Base-by-base conservation (phyloP, 2,888 invertebrate genomes). In the Dascillus cervinus region DNA sequence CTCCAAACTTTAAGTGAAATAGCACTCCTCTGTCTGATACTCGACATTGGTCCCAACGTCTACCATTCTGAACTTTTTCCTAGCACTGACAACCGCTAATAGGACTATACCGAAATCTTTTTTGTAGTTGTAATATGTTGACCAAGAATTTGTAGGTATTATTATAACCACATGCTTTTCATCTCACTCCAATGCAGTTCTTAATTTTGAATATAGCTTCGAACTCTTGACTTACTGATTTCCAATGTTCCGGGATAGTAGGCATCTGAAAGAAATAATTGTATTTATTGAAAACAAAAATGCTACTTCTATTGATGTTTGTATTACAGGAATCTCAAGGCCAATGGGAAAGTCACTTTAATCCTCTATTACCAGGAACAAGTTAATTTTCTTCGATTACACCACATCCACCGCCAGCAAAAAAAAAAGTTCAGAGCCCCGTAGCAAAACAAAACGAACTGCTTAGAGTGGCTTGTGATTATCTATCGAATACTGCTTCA, bases 1-100 rank as follows among this genome's bases (percentile, higher is more conserved):
- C 17, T 6, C 17, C 17, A 17, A 17, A 17, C 17, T 17, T 17
- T 17, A 8, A 17, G 17, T 17, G 17, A 17, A 17, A 17, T 8
- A 17, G 4, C 4, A 17, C 17, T 17, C 8, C 17, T 17, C 17
- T 8, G 17, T 17, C 17, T 17, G 8, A 17, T 17, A 17, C 8
- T 17, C 17, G 17, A 8, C 17, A 17, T 17, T 17, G 8, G 17
- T 17, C 4, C 5, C 17, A 17, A 17, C 17, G 17, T 17, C 17
- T 17, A 17, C 17, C 17, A 17, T 17, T 17, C 4, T 17, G 17
- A 17, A 17, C 17, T 17, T 17, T 17, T 17, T 17, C 17, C 17
- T 17, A 17, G 17, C 17, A 17, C 8, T 17, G 17, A 17, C 17
- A 4, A 17, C 17, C 17, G 17, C 17, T 17, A 17, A 8, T 17